A percentile compares a stretch with the other conserved stretches of the same genome.
These are phyloP conservation scores for Laticauda colubrina DNA, from an alignment of 2,113 vertebrate genomes.

Conservation along the genomic window DNA sequence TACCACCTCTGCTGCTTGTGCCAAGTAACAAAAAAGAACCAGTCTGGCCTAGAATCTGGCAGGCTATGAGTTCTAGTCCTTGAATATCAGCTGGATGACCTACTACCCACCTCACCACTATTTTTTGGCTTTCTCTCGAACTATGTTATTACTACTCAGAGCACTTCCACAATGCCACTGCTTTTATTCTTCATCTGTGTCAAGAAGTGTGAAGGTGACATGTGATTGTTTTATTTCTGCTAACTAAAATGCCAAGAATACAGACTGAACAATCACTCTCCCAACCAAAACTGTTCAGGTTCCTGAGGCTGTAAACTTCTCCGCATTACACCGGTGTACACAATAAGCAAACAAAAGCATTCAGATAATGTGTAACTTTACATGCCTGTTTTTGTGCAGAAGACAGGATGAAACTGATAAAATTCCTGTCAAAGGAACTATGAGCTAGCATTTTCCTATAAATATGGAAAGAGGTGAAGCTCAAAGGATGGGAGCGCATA, in stretches of 20 bases:
- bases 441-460: not conserved
- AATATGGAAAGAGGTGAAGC: not conserved
- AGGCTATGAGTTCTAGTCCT: not conserved
- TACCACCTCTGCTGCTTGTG: not conserved
- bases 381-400: not conserved
- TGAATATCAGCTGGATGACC: not conserved
- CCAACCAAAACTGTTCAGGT: not conserved
- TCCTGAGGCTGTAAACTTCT: not conserved
- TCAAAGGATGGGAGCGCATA: not conserved
- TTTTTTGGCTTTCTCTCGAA: not conserved
- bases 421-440: not conserved
- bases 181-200: not conserved
- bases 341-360: not conserved
- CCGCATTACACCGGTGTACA: not conserved
- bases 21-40: not conserved
- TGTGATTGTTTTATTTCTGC: not conserved
- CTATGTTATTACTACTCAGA: not conserved
- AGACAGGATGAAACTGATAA: not conserved
- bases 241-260: not conserved
- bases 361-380: not conserved
- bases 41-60: not conserved
- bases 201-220: not conserved
- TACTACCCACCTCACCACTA: not conserved
- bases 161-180: not conserved
- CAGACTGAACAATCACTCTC: not conserved